These are phyloP conservation scores for Prunella strophiata DNA, from an alignment of 2,797 vertebrate genomes.

Conservation along the genomic window DNA sequence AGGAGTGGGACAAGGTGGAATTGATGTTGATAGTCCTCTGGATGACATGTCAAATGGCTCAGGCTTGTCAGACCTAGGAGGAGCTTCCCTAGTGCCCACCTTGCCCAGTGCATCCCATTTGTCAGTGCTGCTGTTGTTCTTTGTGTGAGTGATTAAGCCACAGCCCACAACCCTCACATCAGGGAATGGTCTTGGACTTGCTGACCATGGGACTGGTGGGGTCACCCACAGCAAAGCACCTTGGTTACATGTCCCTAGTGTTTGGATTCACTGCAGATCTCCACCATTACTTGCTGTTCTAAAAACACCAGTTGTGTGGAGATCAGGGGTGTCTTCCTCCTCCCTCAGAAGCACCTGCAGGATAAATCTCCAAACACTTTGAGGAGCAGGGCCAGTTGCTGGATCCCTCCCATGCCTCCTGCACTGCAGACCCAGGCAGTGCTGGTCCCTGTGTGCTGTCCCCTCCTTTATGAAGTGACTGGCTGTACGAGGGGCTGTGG, in stretches of 20 bases:
- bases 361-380: neutral
- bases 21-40: neutral
- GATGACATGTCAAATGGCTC: neutral
- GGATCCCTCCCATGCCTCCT: fast-evolving
- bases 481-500: neutral
- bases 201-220: fast-evolving
- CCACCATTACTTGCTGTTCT: fast-evolving
- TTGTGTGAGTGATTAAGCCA: neutral
- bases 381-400: neutral
- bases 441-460: fast-evolving
- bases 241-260: fast-evolving
- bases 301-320: neutral
- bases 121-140: fast-evolving
- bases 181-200: fast-evolving
- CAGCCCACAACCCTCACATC: fast-evolving
- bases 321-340: neutral
- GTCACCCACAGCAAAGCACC: neutral
- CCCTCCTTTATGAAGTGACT: fast-evolving
- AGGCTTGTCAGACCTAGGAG: neutral
- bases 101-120: neutral
- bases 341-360: neutral
- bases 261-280: neutral
- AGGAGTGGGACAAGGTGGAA: neutral
- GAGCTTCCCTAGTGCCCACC: neutral
- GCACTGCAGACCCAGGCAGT: neutral